Base-by-base conservation (phyloP, 2,113 vertebrate genomes). In the Cygnus buccinator region DNA sequence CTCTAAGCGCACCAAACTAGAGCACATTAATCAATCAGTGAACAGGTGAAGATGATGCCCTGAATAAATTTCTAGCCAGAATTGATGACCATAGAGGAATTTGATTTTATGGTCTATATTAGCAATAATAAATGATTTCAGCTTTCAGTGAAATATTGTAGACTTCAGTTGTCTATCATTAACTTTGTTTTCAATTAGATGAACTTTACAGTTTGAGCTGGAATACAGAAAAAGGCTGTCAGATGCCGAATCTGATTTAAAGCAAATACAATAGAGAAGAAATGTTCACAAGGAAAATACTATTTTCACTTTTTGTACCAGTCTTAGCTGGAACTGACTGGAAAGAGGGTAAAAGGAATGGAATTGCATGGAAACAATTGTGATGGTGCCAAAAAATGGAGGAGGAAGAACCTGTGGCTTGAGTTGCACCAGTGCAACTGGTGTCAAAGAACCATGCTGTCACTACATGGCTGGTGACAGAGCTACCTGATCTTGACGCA, bases 51-150 rank as follows among this genome's bases (percentile, higher is more conserved):
- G 68, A 97, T 65, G 90, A 97, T 90, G 84, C 20, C 33, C 71
- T 97, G 91, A 97, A 97, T 96, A 97, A 95, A 89, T 97, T 66
- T 86, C 37, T 75, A 87, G 21, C n/a, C 68, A 93, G 85, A 96
- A 95, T n/a, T 97, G 95, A 97, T 96, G 87, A 90, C 31, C 89
- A 18, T 29, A 57, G 65, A 95, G 74, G 83, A 83, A 95, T 78
- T 96, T 95, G 55, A 66, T 90, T 94, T 94, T 96, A 96, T 67
- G 68, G n/a, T 82, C n/a, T 92, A 62, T 95, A 90, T 96, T 94
- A 97, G 52, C 89, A 59, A 74, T 61, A 95, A 52, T 80, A 97
- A 96, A 97, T 93, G 10, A 94, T 93, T 97, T 87, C 82, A 76
- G 28, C 35, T 94, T 76, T 95, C 65, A 94, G 26, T 26, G 48